Base-by-base conservation (phyloP, 2,888 invertebrate genomes). In the Caenorhabditis sinica region DNA sequence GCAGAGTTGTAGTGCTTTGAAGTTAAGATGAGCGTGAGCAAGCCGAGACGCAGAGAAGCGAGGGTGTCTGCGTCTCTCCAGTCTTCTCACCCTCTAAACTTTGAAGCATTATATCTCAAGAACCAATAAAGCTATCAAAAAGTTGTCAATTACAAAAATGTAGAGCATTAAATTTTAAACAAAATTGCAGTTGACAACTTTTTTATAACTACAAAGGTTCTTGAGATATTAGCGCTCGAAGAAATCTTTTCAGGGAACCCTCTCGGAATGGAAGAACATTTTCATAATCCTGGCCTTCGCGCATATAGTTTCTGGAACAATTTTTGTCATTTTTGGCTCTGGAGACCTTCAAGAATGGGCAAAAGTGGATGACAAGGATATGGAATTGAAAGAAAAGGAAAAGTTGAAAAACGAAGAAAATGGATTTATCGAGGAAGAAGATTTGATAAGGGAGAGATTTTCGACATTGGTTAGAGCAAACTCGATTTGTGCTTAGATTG, bases 311-410 rank as follows among this genome's bases (percentile, higher is more conserved):
- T 49, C 49, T 5, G 49, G 49, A 4, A 6, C 49, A 4, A 49
- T 49, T 49, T 49, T 49, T 5, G 20, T 49, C 20, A 1, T 49
- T 49, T 49, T 49, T 5, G 49, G 49, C 20, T 49, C 49, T 20
- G 49, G 49, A 20, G 49, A 49, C 20, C 49, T 49, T 49, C 49
- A 49, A 49, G 49, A 49, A 49, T 49, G 49, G 49, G 49, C 49
- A 20, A 49, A 49, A 20, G 20, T 49, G 6, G 20, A n/a, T 9
- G 20, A 49, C 3, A 49, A 49, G 5, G 49, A 49, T 49, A 8
- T 20, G 20, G 49, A 49, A 20, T 4, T 49, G 20, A 49, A 20
- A 6, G 49, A 49, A 49, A 49, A 49, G 20, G 49, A 49, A 5
- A n/a, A 49, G 1, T 49, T 49, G 49, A n/a, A 20, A 49, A 5